A percentile compares a stretch with the other conserved stretches of the same genome.
Evolutionary conservation across 2,888 invertebrate genomes (phyloP).

Genomic region (Diaprepes abbreviatus): DNA sequence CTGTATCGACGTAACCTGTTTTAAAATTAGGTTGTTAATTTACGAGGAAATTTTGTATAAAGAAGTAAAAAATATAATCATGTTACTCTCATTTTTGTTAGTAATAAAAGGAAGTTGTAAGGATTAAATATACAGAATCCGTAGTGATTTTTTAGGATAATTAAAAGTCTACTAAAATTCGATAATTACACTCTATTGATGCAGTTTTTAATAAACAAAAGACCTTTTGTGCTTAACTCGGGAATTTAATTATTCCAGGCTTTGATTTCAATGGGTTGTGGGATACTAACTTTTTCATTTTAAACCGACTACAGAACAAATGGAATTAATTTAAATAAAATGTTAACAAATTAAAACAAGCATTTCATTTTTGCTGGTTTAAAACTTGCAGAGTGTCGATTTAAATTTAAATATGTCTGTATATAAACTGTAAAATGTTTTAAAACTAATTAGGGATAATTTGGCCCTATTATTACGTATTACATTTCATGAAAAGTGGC

Average conservation of each 20-base stretch:
- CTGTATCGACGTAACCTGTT: no score
- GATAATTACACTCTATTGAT: not conserved
- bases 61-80: no score
- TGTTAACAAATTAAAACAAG: constrained; percentile 15
- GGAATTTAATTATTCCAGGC: not conserved
- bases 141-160: not conserved
- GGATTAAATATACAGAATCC: not conserved
- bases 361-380: not conserved
- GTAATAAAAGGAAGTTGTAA: not conserved
- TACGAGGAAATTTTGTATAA: no score
- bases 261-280: constrained; percentile 11
- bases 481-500: no score
- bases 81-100: no score
- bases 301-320: constrained; percentile 4
- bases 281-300: constrained; percentile 8
- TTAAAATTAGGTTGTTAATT: no score
- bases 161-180: not conserved
- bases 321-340: constrained; percentile 26
- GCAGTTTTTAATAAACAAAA: not conserved
- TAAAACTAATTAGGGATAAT: not conserved
- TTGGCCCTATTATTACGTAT: not conserved
- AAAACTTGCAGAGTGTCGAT: not conserved
- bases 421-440: not conserved
- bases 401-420: not conserved
- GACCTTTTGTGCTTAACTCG: not conserved